These are phyloP conservation scores for Campylorhamphus procurvoides DNA, from an alignment of 2,113 vertebrate species.

Conservation along the genomic window DNA sequence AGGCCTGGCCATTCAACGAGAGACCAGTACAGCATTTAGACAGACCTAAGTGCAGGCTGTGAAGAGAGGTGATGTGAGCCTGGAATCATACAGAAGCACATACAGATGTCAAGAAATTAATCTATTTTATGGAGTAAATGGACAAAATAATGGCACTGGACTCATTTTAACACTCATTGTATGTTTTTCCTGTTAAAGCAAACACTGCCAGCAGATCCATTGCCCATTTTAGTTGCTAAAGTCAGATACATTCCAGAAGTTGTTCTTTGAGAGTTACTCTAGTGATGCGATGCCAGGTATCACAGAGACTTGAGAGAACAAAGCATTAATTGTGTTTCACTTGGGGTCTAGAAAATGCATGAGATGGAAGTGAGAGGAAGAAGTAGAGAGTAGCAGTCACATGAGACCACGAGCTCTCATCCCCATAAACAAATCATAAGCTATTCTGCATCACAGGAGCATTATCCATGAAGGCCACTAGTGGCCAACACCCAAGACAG, in stretches of 20 bases:
- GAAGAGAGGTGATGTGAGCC: not conserved
- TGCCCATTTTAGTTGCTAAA: not conserved
- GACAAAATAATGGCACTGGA: not conserved
- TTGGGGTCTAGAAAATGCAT: not conserved
- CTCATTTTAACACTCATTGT: not conserved
- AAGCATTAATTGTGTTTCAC: not conserved
- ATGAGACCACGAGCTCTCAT: not conserved
- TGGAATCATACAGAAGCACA: not conserved
- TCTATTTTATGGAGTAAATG: not conserved
- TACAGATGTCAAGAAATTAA: not conserved
- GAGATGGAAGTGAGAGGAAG: not conserved
- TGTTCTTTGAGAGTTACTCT: not conserved
- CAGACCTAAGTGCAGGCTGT: accelerated
- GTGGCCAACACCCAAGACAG: not conserved
- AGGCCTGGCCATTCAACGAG: not conserved
- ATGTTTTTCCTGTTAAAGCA: not conserved
- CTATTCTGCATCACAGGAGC: not conserved
- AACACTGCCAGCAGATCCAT: not conserved
- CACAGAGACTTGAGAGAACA: not conserved
- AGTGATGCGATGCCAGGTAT: not conserved
- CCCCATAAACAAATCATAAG: not conserved
- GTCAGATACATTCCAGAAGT: not conserved
- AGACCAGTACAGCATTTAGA: not conserved
- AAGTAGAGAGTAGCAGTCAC: not conserved
- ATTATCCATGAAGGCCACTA: not conserved